These are phyloP conservation scores for Gallinago paraguaiae DNA, from an alignment of 2,113 vertebrate species.

Conservation along the genomic window DNA sequence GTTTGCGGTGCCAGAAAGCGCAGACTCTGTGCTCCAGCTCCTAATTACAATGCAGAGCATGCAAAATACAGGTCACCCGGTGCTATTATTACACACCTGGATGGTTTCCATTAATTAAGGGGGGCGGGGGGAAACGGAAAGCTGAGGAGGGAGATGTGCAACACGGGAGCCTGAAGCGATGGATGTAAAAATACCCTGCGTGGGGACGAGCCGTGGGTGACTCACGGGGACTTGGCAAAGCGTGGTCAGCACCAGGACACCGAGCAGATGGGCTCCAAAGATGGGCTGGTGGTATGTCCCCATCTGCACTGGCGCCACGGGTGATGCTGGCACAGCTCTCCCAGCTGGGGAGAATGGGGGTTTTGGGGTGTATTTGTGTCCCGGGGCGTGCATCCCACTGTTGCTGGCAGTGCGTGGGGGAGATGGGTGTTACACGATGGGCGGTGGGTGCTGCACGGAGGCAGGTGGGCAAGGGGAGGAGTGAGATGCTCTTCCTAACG, in stretches of 20 bases:
- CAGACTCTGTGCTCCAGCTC: background rate
- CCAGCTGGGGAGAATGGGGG: background rate
- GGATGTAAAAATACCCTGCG: background rate
- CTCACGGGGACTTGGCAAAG: background rate
- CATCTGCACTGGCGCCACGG: background rate
- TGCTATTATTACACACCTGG: background rate
- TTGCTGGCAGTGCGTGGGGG: accelerated
- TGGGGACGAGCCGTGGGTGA: accelerated
- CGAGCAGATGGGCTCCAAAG: background rate
- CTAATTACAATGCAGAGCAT: background rate
- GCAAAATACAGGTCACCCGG: background rate
- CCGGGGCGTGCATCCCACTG: background rate
- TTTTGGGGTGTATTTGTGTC: background rate
- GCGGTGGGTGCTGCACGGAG: accelerated
- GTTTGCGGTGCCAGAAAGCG: accelerated
- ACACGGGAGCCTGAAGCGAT: accelerated
- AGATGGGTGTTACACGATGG: background rate
- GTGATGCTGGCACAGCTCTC: background rate
- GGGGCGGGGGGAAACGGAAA: background rate
- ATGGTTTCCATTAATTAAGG: background rate
- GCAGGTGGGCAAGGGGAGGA: background rate
- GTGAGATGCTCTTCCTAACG: accelerated
- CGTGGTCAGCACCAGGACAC: accelerated
- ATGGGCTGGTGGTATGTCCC: background rate
- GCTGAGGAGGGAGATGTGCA: background rate